Evolutionary conservation across 2,113 vertebrate species (phyloP).

Genomic region (Formicarius rufipectus): DNA sequence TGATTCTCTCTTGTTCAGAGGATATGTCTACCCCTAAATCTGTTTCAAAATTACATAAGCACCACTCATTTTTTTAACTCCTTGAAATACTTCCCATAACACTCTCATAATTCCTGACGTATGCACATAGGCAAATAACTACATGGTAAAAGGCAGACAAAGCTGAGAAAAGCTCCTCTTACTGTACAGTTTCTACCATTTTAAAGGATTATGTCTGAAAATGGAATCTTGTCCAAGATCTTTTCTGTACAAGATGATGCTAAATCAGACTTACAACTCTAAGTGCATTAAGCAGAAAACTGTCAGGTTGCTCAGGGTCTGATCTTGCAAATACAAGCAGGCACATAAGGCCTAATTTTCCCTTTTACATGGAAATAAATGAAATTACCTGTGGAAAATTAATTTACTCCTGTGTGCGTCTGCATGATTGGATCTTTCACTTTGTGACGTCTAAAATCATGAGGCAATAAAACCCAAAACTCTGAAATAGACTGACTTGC

Average conservation of each 20-base stretch:
- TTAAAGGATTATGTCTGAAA: neutral
- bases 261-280: neutral
- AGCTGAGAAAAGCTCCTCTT: neutral
- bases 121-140: neutral
- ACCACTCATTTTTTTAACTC: neutral
- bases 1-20: neutral
- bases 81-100: neutral
- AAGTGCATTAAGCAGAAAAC: neutral
- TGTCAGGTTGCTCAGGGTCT: neutral
- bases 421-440: neutral
- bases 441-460: neutral
- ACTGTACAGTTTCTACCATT: accelerated
- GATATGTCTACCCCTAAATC: neutral
- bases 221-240: neutral
- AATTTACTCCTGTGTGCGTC: neutral
- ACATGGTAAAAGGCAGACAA: neutral
- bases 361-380: neutral
- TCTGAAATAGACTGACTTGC: neutral
- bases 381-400: neutral
- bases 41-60: neutral
- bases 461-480: neutral
- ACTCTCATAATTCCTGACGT: neutral
- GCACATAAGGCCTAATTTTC: neutral
- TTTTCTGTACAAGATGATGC: neutral
- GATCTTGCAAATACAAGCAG: neutral